Conservation (phyloP, 2,888 invertebrate species). For the Tetragonisca angustula region DNA sequence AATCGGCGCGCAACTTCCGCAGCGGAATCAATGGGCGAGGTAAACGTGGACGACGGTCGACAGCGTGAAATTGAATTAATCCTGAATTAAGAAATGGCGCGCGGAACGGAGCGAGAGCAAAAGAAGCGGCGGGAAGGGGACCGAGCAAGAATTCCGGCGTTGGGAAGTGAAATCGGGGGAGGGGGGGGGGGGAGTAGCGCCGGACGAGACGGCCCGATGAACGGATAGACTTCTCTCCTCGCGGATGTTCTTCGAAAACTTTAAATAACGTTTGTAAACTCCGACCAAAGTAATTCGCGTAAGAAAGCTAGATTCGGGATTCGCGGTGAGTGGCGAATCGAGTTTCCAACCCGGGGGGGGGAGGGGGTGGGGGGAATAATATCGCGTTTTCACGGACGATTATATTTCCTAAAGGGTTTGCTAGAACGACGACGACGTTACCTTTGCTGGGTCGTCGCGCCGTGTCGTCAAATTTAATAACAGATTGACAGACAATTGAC, state of each 20-base stretch:
- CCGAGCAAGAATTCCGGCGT: conserved; percentile 17
- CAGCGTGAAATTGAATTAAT: conserved; percentile 77
- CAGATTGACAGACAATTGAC: no score
- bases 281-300: conserved; percentile 68
- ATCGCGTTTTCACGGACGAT: conserved; percentile 57
- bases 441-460: no score
- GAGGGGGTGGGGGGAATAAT: no score
- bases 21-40: conserved; percentile 57
- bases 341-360: conserved; percentile 61
- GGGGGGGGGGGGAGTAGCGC: no score
- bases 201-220: conserved; percentile 8
- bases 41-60: conserved; percentile 65
- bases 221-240: conserved; percentile 45
- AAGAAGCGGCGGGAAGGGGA: not conserved
- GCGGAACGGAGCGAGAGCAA: conserved; percentile 23
- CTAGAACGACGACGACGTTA: no score
- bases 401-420: conserved; percentile 32
- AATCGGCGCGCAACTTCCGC: conserved; percentile 27
- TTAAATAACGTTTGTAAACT: conserved; percentile 78
- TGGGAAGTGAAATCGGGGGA: not conserved
- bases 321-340: conserved; percentile 61
- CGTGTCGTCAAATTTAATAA: not conserved
- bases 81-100: conserved; percentile 69
- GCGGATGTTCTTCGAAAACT: conserved; percentile 64
- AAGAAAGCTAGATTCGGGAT: conserved; percentile 68